Percentiles rank a stretch among this genome's conserved stretches.
These are phyloP conservation scores for Piprites chloris DNA, from an alignment of 2,113 vertebrate species.

Conservation along the genomic window DNA sequence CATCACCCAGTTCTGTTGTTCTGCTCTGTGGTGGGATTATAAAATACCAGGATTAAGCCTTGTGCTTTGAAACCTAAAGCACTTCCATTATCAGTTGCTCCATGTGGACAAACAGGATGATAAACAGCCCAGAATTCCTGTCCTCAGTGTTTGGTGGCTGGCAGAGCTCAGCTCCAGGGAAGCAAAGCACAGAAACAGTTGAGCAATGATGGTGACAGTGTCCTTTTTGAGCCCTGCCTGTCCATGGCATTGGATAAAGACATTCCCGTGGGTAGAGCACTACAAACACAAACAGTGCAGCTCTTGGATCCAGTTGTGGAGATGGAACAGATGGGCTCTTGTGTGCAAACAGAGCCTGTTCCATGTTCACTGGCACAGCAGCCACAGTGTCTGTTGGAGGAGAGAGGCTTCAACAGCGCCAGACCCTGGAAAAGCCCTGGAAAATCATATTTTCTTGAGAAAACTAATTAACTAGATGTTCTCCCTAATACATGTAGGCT, in stretches of 20 bases:
- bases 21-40: background rate
- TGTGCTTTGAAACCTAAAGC: background rate
- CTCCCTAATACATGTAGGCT: background rate
- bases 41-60: background rate
- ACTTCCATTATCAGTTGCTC: background rate
- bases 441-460: background rate
- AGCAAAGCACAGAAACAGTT: background rate
- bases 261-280: background rate
- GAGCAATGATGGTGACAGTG: background rate
- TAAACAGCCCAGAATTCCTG: background rate
- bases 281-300: background rate
- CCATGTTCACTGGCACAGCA: background rate
- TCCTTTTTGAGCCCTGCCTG: background rate
- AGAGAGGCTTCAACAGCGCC: background rate
- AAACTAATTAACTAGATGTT: slow-evolving; percentile 7
- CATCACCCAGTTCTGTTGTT: background rate
- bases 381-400: background rate
- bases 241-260: background rate
- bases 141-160: background rate
- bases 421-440: background rate
- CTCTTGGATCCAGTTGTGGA: slow-evolving; percentile 27
- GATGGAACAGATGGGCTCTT: slow-evolving; percentile 34
- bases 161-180: background rate
- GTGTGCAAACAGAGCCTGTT: slow-evolving; percentile 1
- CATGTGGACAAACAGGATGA: background rate